A percentile compares a stretch with the other conserved stretches of the same genome.
Evolutionary conservation across 2,113 vertebrate genomes (phyloP).

Genomic region (Halichoerus grypus): DNA sequence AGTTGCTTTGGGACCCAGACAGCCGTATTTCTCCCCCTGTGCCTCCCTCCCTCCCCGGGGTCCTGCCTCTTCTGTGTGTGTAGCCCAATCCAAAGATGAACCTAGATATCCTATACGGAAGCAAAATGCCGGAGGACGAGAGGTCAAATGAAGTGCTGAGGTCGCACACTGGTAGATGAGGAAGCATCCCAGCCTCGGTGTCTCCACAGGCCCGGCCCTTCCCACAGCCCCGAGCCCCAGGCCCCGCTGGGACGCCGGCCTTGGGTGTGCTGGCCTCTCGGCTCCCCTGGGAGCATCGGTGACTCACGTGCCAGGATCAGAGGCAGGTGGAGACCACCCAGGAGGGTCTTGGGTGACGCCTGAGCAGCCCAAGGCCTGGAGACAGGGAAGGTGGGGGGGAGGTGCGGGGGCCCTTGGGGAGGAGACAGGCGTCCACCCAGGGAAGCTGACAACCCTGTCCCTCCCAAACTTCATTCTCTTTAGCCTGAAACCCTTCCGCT

Average conservation of each 20-base stretch:
- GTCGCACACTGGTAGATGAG: accelerated
- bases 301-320: accelerated
- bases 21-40: neutral
- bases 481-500: neutral
- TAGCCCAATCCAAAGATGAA: accelerated
- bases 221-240: accelerated
- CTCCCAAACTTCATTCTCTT: neutral
- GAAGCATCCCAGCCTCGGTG: neutral
- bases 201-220: too few relatives aligned
- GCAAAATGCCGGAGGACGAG: neutral
- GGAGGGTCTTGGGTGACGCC: neutral
- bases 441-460: neutral
- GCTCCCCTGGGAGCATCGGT: too few relatives aligned
- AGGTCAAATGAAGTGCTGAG: too few relatives aligned
- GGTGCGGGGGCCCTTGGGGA: accelerated
- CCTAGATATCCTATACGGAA: accelerated
- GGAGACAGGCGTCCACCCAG: too few relatives aligned
- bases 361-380: neutral
- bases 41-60: neutral
- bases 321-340: neutral
- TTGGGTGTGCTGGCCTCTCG: too few relatives aligned
- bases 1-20: neutral
- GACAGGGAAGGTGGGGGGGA: neutral
- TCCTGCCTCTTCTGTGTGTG: neutral
- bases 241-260: neutral